Evolutionary conservation across 2,113 vertebrate genomes (phyloP).

Genomic region (Prunella himalayana): DNA sequence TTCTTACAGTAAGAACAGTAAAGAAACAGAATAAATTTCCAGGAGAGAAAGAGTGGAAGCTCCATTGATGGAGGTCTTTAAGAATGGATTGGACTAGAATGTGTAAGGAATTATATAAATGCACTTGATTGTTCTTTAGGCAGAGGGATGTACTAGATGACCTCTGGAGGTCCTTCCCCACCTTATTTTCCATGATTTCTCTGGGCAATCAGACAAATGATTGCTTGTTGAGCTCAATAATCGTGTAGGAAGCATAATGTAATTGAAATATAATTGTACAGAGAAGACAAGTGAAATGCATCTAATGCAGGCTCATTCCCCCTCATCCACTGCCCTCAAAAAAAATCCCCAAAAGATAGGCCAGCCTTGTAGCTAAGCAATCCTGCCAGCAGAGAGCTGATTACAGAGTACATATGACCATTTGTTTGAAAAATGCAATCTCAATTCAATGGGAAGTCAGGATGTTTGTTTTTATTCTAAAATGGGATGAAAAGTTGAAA

Average conservation of each 20-base stretch:
- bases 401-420: neutral
- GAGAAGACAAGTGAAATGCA: neutral
- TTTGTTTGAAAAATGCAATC: conserved; percentile 47
- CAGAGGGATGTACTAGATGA: neutral
- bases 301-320: neutral
- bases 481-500: conserved; percentile 61
- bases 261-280: neutral
- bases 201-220: neutral
- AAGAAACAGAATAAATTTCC: neutral
- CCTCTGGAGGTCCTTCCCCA: neutral
- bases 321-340: neutral
- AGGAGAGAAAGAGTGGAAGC: neutral
- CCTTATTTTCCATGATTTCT: conserved; percentile 11
- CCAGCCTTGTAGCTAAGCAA: neutral
- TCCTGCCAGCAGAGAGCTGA: neutral
- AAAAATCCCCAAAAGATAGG: neutral
- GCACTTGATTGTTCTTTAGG: neutral
- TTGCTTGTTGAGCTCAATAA: conserved; percentile 33
- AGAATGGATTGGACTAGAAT: neutral
- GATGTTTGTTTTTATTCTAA: conserved; percentile 63
- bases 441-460: conserved; percentile 38
- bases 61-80: neutral
- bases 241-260: neutral
- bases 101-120: neutral
- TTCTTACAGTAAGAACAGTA: neutral